phyloP scores from a whole-genome alignment of 2,113 vertebrate species.

The Pogona vitticeps region DNA sequence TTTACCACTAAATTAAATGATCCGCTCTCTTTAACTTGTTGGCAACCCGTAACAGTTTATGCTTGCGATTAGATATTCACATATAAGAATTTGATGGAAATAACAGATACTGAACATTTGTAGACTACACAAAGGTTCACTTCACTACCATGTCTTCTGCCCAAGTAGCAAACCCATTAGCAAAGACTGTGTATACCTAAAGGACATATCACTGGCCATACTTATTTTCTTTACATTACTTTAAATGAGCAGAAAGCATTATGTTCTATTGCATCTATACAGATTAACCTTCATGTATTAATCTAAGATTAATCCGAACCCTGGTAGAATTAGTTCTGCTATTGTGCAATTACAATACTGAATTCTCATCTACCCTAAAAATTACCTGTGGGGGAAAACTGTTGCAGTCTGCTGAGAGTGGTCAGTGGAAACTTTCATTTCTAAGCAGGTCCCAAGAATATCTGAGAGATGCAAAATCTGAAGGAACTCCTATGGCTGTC shows the following conservation, averaged over 20 bases:
- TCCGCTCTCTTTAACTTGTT: not conserved
- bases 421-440: not conserved
- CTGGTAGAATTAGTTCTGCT: not conserved
- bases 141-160: constrained; percentile 21
- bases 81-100: constrained; percentile 38
- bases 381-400: not conserved
- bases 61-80: constrained; percentile 6
- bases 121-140: constrained; percentile 34
- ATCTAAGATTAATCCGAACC: not conserved
- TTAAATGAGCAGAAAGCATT: not conserved
- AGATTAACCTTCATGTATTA: not conserved
- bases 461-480: not conserved
- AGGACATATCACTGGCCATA: constrained; percentile 29
- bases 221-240: not conserved
- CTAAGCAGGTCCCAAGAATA: not conserved
- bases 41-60: constrained; percentile 1
- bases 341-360: not conserved
- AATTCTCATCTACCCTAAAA: not conserved
- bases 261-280: not conserved
- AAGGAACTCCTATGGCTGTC: not conserved
- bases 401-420: not conserved
- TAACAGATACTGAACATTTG: constrained; percentile 23
- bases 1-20: not conserved
- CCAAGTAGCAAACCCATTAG: constrained; percentile 24
- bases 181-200: constrained; percentile 19